Base-by-base conservation (phyloP, 2,888 invertebrate species). In the Cloeon dipterum region DNA sequence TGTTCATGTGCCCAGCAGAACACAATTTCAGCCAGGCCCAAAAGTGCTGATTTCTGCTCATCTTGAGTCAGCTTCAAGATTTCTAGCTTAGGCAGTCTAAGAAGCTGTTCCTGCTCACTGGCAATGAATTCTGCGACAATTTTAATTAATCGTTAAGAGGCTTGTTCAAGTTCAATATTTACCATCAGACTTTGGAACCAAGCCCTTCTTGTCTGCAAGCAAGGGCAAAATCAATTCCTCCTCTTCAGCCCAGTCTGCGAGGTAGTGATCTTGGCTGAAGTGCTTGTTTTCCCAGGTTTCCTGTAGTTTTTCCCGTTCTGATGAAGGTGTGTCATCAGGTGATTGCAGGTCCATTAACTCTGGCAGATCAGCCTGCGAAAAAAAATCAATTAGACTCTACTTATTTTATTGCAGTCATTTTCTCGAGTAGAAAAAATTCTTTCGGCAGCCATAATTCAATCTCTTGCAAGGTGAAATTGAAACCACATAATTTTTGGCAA, bases 1-100 rank as follows among this genome's bases (percentile, higher is more conserved):
- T 29, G 29, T 16, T 29, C 29, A 14, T 29, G n/a, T 8, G 29
- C 29, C 29, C 29, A 29, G 29, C 29, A 29, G 14, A 29, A 29
- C 29, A 29, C 7, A 29, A 29, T n/a, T 16, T 29, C 29, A 5
- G 29, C n/a, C 29, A 29, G 5, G n/a, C n/a, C 14, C 5, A 29
- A 29, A 16, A 29, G 11, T 7, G 29, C n/a, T 16, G 13, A 8
- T 7, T 16, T n/a, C 7, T 5, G 5, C 5, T 29, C 29, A 7
- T 7, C 7, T 16, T 7, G 5, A 13, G n/a, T 16, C n/a, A 29
- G 14, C 14, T 29, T 10, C 11, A 29, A 7, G 7, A 29, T 7
- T n/a, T 29, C 29, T 8, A n/a, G 16, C n/a, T 16, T 29, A 8
- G 29, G 29, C 16, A 29, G 5, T 7, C 16, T 5, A 29, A 29